Base-by-base conservation (phyloP, 2,113 vertebrate genomes). In the Malaclemys terrapin region DNA sequence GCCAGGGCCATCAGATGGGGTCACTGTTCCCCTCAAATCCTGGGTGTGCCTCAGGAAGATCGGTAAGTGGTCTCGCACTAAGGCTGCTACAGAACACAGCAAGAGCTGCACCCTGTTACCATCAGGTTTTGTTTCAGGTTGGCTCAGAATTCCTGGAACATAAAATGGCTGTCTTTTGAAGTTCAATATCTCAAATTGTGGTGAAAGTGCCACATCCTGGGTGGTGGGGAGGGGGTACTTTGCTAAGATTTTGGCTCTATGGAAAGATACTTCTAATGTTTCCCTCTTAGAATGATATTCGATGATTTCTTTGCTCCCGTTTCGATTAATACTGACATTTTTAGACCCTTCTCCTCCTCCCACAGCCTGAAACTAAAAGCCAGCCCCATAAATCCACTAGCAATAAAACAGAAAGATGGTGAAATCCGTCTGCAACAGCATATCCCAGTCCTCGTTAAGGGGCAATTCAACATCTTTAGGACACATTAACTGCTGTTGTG, bases 401-500 rank as follows among this genome's bases (percentile, higher is more conserved):
- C 85, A 83, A 59, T 96, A 92, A 96, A 95, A 79, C 49, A 88
- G 88, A 96, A 90, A 35, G 81, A 94, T 93, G 84, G n/a, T 80
- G 56, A 95, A 95, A 95, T 92, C 91, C 81, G 83, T 87, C 90
- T 92, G 85, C 88, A 95, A 29, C 20, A 95, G 42, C 88, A 80
- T 93, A 93, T 85, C 84, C 79, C 47, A 81, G 79, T 93, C 94
- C 87, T 95, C 89, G 84, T 95, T 96, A 95, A 94, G 88, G 75
- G 93, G 53, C 92, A 92, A 78, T 96, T 95, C 87, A 87, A 89
- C 89, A 95, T 92, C 94, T 95, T 95, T 94, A 94, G 84, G 92
- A 89, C 81, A 78, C n/a, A 31, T 96, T 95, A 94, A 94, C 91
- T 96, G 93, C 93, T 87, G 49, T 57, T 91, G 38, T 42, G 59